phyloP scores from a whole-genome alignment of 2,888 invertebrate species.

The Noctua comes region DNA sequence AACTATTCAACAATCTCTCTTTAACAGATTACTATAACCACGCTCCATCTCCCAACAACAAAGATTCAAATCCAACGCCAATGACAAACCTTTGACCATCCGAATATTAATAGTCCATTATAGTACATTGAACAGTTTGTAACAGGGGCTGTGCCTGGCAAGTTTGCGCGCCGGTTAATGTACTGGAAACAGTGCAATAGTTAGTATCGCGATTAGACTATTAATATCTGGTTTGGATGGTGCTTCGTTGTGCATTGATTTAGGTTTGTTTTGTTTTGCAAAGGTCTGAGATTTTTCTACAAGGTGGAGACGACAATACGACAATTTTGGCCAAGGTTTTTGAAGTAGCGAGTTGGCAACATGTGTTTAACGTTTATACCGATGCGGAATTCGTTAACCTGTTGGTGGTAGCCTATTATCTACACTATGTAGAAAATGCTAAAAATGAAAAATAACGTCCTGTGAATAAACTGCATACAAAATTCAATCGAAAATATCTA shows the following conservation, averaged over 20 bases:
- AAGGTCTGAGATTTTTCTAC: no score
- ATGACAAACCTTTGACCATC: slow-evolving; percentile 61
- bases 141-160: slow-evolving; percentile 61
- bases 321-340: no score
- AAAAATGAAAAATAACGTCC: no score
- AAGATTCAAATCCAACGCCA: slow-evolving; percentile 43
- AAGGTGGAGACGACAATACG: no score
- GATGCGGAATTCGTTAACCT: no score
- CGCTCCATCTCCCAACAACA: slow-evolving; percentile 33
- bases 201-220: slow-evolving; percentile 66
- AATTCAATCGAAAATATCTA: no score
- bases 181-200: slow-evolving; percentile 68
- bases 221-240: slow-evolving; percentile 65
- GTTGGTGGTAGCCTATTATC: no score
- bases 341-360: no score
- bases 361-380: no score
- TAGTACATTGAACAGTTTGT: slow-evolving; percentile 67
- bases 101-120: slow-evolving; percentile 62
- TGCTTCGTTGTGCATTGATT: slow-evolving; percentile 58
- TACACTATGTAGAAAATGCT: no score
- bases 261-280: slow-evolving; percentile 45
- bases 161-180: slow-evolving; percentile 65
- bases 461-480: no score
- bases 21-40: neutral
- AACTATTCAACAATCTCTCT: neutral